These are phyloP conservation scores for Exephanes ischioxanthus DNA, from an alignment of 2,888 invertebrate genomes.

Conservation along the genomic window DNA sequence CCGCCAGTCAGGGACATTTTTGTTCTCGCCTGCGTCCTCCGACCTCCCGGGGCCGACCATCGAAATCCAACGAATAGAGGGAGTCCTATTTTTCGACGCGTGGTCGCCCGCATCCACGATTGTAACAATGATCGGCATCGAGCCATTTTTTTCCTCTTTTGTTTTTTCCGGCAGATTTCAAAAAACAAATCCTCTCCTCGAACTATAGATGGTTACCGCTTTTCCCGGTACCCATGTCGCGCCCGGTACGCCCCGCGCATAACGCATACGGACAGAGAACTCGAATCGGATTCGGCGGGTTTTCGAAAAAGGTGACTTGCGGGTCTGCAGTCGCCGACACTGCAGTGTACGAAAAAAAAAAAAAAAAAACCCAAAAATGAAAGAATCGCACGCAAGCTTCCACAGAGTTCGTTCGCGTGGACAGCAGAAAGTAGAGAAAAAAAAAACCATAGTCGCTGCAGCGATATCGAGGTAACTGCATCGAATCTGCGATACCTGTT, in stretches of 20 bases:
- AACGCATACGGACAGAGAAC: conserved; percentile 52
- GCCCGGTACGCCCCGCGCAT: conserved; percentile 42
- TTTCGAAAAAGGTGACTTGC: conserved; percentile 35
- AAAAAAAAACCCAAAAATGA: conserved; percentile 21
- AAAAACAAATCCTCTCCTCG: conserved; percentile 57
- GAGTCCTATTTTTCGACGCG: conserved; percentile 52
- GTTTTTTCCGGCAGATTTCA: conserved; percentile 54
- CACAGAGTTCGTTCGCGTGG: conserved; percentile 18
- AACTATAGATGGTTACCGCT: conserved; percentile 44
- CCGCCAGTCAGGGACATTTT: conserved; percentile 72
- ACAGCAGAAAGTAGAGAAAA: conserved; percentile 3
- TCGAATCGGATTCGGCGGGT: conserved; percentile 45
- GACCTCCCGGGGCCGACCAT: conserved; percentile 12
- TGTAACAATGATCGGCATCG: conserved; percentile 63
- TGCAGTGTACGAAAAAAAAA: conserved; percentile 21
- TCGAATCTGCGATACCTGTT: neutral
- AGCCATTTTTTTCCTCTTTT: conserved; percentile 37
- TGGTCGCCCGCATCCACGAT: conserved; percentile 55
- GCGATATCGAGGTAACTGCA: conserved; percentile 10
- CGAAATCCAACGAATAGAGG: conserved; percentile 16
- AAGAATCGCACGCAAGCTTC: conserved; percentile 10
- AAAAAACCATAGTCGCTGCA: neutral
- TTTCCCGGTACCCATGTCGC: conserved; percentile 12
- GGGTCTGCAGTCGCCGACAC: conserved; percentile 15
- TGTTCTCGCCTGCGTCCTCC: conserved; percentile 54